Evolutionary conservation across 2,888 invertebrate genomes (phyloP).

Genomic region (Neoaliturus tenellus): DNA sequence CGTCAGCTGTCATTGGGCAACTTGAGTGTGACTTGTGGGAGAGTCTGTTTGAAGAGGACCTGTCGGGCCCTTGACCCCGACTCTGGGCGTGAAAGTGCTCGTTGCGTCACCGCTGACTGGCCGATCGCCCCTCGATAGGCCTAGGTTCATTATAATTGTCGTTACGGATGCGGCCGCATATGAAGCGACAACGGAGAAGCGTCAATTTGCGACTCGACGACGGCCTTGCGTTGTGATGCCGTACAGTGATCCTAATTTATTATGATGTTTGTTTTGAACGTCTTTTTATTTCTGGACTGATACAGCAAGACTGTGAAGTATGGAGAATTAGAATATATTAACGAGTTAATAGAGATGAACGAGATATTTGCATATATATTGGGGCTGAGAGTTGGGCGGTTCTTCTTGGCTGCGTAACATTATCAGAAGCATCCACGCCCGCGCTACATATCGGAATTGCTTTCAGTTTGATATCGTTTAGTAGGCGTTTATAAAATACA

Average conservation of each 20-base stretch:
- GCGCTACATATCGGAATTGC: too few relatives aligned
- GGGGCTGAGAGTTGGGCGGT: neutral
- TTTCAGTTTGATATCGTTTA: too few relatives aligned
- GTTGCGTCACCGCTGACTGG: neutral
- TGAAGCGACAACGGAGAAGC: neutral
- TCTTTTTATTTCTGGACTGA: too few relatives aligned
- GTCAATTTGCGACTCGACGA: neutral
- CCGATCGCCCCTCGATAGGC: neutral
- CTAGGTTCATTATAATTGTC: neutral
- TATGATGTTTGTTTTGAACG: too few relatives aligned
- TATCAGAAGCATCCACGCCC: neutral
- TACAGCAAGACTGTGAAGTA: too few relatives aligned
- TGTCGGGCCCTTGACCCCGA: neutral
- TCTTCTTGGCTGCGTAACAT: neutral
- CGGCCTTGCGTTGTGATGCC: neutral
- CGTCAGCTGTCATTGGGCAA: neutral
- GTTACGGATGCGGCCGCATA: neutral
- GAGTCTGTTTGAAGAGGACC: conserved; percentile 5
- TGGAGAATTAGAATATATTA: too few relatives aligned
- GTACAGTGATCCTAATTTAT: too few relatives aligned
- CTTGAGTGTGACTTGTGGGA: neutral
- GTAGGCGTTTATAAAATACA: too few relatives aligned
- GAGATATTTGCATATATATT: conserved; percentile 26
- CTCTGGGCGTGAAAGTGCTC: neutral
- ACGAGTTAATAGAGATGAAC: too few relatives aligned